These are phyloP conservation scores for Amniataba percoides DNA, from an alignment of 2,797 vertebrate species.

Conservation along the genomic window DNA sequence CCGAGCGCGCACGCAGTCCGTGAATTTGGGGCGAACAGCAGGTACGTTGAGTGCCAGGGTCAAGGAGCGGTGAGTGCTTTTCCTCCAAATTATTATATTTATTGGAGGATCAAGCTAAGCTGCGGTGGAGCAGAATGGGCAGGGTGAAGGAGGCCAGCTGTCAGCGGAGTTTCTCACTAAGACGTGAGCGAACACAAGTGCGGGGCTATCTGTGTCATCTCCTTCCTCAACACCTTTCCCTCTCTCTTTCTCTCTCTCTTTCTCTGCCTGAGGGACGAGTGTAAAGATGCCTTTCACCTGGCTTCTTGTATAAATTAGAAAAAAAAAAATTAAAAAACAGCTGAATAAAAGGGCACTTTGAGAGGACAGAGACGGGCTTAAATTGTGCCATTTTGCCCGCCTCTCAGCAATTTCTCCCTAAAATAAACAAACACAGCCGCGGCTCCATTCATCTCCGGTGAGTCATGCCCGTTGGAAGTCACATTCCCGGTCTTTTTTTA, in stretches of 20 bases:
- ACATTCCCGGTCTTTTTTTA: slow-evolving; percentile 28
- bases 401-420: slow-evolving; percentile 23
- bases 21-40: slow-evolving; percentile 31
- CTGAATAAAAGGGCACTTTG: slow-evolving; percentile 35
- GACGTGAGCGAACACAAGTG: slow-evolving; percentile 25
- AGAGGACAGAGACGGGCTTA: neutral
- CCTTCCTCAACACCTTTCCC: slow-evolving; percentile 31
- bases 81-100: slow-evolving; percentile 57
- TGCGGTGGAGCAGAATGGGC: slow-evolving; percentile 25
- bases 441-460: slow-evolving; percentile 40
- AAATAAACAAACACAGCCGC: slow-evolving; percentile 53
- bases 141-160: slow-evolving; percentile 56
- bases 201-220: slow-evolving; percentile 50
- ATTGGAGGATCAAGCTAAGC: slow-evolving; percentile 63
- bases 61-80: slow-evolving; percentile 52
- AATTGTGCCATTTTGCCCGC: slow-evolving; percentile 21
- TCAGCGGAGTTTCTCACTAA: slow-evolving; percentile 41
- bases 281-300: slow-evolving; percentile 27
- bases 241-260: slow-evolving; percentile 6
- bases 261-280: neutral
- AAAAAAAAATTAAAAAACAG: neutral
- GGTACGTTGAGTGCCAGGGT: slow-evolving; percentile 37
- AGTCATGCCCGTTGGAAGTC: slow-evolving; percentile 44
- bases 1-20: neutral
- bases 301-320: neutral